Conservation (phyloP, 2,113 vertebrate species). For the Telmatochromis brichardi region DNA sequence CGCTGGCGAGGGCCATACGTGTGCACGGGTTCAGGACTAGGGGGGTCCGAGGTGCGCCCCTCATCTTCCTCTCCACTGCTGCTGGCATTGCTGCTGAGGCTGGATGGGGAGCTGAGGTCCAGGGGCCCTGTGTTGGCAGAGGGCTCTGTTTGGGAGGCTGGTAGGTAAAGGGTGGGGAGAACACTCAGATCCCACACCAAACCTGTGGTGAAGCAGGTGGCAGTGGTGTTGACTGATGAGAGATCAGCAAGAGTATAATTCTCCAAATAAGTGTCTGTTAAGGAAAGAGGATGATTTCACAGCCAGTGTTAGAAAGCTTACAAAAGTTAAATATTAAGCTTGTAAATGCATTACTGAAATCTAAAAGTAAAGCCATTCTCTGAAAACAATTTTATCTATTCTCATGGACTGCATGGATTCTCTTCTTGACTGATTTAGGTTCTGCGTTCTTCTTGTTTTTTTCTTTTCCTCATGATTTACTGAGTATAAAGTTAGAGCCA, state of each 20-base stretch:
- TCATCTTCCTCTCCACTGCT: constrained; percentile 89
- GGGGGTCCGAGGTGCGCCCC: constrained; percentile 86
- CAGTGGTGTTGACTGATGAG: constrained; percentile 39
- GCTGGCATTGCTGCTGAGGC: constrained; percentile 72
- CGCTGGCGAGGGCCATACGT: constrained; percentile 75
- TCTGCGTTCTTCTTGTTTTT: not conserved
- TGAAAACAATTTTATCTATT: not conserved
- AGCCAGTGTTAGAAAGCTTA: not conserved
- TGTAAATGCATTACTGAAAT: not conserved
- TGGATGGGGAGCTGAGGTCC: constrained; percentile 83
- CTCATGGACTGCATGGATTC: not conserved
- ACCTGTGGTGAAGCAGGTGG: constrained; percentile 77
- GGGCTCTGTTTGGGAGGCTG: constrained; percentile 61
- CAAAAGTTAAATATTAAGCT: not conserved
- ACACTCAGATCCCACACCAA: constrained; percentile 88
- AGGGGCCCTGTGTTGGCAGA: constrained; percentile 67
- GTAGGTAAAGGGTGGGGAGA: constrained; percentile 74
- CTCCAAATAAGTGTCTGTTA: constrained; percentile 74
- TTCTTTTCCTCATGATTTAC: not conserved
- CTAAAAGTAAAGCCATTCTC: not conserved
- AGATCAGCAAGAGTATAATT: constrained; percentile 74
- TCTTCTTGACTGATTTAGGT: not conserved
- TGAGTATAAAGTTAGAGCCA: constrained; percentile 13
- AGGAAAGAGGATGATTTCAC: not conserved
- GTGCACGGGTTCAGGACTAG: constrained; percentile 82